These are phyloP conservation scores for Folsomia candida DNA, from an alignment of 2,888 invertebrate genomes.

Conservation along the genomic window DNA sequence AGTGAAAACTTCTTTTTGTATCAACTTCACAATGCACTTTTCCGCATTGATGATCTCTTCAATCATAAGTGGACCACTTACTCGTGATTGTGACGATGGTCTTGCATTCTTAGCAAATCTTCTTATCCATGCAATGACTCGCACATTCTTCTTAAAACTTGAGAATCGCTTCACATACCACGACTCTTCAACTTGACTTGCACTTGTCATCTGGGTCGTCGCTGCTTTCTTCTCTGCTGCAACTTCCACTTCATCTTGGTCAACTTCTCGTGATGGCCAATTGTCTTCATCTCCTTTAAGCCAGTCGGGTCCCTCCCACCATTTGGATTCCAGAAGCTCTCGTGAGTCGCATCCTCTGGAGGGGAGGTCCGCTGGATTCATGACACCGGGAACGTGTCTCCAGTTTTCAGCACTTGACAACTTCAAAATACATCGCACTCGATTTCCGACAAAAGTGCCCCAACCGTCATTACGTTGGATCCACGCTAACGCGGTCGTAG, in stretches of 20 bases:
- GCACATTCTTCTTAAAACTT: not conserved
- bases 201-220: not conserved
- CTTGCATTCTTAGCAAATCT: too few species aligned
- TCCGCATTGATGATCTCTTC: too few species aligned
- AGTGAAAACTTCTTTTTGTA: not conserved
- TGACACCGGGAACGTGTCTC: not conserved
- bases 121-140: too few species aligned
- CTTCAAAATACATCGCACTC: not conserved
- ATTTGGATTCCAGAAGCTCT: not conserved
- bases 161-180: not conserved
- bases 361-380: constrained; percentile 1
- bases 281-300: not conserved
- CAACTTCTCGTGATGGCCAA: not conserved
- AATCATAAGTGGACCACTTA: too few species aligned
- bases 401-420: not conserved
- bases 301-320: not conserved
- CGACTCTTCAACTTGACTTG: not conserved
- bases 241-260: not conserved
- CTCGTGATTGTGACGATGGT: too few species aligned
- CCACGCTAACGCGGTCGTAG: constrained; percentile 16
- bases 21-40: too few species aligned
- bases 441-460: constrained; percentile 27
- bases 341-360: not conserved
- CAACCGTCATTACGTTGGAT: not conserved
- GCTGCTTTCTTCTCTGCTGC: not conserved